Evolutionary conservation across 2,797 vertebrate species (phyloP).

Genomic region (Cephalopachus bancanus): DNA sequence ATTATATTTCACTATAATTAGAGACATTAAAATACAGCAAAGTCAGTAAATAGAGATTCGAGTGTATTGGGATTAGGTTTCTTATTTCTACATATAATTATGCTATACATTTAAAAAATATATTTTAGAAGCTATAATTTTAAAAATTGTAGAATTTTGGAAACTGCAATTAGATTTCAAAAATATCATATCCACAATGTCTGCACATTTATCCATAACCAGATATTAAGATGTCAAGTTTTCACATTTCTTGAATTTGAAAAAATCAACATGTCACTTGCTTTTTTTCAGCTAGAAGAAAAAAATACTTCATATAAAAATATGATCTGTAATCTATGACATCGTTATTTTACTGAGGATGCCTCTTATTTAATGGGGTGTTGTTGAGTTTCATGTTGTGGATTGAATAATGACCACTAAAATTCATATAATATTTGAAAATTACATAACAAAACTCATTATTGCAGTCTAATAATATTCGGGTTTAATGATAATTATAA

Average conservation of each 20-base stretch:
- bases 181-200: neutral
- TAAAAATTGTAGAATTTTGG: neutral
- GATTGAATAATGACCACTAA: neutral
- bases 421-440: neutral
- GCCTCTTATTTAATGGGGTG: neutral
- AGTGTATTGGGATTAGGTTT: neutral
- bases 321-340: neutral
- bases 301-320: neutral
- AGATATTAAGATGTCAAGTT: neutral
- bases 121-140: neutral
- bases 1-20: neutral
- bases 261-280: neutral
- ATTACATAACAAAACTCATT: neutral
- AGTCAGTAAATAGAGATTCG: neutral
- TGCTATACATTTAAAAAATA: neutral
- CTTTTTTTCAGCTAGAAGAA: neutral
- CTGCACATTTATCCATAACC: neutral
- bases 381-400: neutral
- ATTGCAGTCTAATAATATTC: neutral
- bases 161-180: neutral
- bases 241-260: constrained; percentile 23
- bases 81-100: neutral
- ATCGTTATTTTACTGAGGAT: neutral
- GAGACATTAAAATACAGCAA: neutral
- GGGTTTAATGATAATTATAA: neutral